phyloP scores from a whole-genome alignment of 2,797 vertebrate genomes.

The Hydrolagus colliei region DNA sequence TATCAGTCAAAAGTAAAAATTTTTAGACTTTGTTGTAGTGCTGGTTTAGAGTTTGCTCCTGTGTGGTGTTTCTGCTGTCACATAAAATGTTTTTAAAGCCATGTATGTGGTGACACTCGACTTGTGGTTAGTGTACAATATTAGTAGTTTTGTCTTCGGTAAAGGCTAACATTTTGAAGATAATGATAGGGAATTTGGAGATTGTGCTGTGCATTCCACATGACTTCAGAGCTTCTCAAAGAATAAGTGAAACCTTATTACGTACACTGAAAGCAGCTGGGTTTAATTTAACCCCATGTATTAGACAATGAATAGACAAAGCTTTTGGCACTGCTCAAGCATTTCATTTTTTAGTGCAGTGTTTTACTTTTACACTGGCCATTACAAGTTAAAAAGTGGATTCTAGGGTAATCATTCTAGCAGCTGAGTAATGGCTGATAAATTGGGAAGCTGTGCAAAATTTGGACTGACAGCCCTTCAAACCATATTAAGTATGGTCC shows the following conservation, averaged over 20 bases:
- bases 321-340: neutral
- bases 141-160: neutral
- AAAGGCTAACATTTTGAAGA: neutral
- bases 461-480: neutral
- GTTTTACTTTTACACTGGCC: neutral
- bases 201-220: neutral
- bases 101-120: neutral
- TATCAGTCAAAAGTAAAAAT: no score
- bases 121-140: neutral
- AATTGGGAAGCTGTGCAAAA: neutral
- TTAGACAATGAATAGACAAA: neutral
- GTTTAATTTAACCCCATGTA: neutral
- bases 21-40: neutral
- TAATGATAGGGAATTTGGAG: conserved; percentile 11
- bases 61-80: neutral
- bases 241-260: conserved; percentile 3
- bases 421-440: no score
- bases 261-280: neutral
- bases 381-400: neutral
- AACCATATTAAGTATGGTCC: no score
- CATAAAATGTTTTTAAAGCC: neutral
- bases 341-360: neutral
- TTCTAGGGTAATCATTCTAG: neutral
- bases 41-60: neutral
- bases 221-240: neutral